phyloP scores from a whole-genome alignment of 2,113 vertebrate genomes.

The Baryphthengus martii region DNA sequence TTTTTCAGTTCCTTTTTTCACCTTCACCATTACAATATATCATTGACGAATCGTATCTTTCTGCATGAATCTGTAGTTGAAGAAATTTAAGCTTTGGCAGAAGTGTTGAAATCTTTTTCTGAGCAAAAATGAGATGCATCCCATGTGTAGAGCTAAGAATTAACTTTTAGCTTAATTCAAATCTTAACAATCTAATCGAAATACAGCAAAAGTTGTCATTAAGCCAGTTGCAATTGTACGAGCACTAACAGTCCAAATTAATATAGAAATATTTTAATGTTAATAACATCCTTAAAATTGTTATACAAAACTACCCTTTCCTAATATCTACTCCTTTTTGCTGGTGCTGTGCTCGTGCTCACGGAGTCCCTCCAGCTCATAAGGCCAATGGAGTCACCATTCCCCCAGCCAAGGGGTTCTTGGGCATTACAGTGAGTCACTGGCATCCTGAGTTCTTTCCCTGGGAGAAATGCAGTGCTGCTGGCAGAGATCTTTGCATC shows the following conservation, averaged over 20 bases:
- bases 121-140: background rate
- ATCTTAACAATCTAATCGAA: background rate
- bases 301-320: background rate
- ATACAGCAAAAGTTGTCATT: background rate
- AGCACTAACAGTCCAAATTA: background rate
- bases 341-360: background rate
- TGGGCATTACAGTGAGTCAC: accelerated
- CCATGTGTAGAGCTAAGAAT: background rate
- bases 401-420: background rate
- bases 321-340: background rate
- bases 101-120: background rate
- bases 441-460: background rate
- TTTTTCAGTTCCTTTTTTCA: background rate
- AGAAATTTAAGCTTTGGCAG: background rate
- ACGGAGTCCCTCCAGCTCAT: background rate
- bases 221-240: background rate
- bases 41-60: background rate
- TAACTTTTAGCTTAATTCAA: background rate
- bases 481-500: background rate
- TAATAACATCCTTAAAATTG: background rate
- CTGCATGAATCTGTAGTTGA: background rate
- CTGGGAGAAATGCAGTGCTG: background rate
- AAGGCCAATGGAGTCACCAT: background rate
- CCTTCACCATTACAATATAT: background rate
- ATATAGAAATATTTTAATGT: background rate